Conservation (phyloP, 2,888 invertebrate species). For the Onthophagus sagittarius region DNA sequence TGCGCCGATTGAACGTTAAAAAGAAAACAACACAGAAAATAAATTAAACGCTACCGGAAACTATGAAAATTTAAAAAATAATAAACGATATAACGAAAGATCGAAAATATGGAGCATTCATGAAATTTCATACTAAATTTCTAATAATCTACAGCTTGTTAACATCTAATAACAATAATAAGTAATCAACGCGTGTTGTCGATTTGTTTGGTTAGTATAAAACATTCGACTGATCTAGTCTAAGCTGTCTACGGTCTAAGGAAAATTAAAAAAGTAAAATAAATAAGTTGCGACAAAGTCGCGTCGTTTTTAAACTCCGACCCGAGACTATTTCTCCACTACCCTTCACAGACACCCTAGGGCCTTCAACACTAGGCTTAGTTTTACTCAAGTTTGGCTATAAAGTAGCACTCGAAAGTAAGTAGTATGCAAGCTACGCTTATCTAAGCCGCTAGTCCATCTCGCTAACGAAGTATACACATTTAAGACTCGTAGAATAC, state of each 20-base stretch:
- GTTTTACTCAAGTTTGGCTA: background rate
- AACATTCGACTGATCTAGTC: background rate
- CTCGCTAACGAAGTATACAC: constrained; percentile 30
- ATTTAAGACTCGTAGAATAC: constrained; percentile 30
- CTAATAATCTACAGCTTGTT: constrained; percentile 27
- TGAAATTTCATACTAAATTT: constrained; percentile 50
- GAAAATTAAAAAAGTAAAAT: background rate
- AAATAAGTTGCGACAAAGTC: background rate
- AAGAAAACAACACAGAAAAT: constrained; percentile 19
- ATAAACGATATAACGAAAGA: constrained; percentile 23
- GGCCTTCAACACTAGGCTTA: background rate
- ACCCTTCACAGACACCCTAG: background rate
- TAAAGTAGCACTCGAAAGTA: background rate
- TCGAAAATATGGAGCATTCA: constrained; percentile 41
- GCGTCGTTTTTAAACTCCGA: background rate
- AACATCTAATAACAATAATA: constrained; percentile 4
- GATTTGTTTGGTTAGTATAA: background rate
- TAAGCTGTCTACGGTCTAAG: background rate
- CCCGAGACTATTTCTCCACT: background rate
- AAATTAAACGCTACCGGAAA: constrained; percentile 21
- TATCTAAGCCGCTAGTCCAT: constrained; percentile 32
- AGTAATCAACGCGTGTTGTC: background rate
- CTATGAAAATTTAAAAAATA: constrained; percentile 21
- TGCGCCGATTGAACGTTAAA: constrained; percentile 1
- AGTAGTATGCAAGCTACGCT: constrained; percentile 30